Conservation (phyloP, 2,888 invertebrate species). For the Cremastobaeus sp. region DNA sequence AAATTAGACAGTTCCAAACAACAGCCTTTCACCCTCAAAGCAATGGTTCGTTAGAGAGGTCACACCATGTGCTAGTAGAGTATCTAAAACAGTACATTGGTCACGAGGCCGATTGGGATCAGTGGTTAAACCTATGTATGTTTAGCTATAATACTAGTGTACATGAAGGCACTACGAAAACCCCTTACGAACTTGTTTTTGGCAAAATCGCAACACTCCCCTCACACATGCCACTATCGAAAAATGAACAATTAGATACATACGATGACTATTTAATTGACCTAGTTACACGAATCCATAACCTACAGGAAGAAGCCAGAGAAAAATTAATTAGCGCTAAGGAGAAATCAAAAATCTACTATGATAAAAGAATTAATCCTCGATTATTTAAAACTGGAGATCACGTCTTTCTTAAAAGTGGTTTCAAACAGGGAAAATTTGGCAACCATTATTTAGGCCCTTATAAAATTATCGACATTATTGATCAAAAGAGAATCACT, state of each 20-base stretch:
- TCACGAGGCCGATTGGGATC: background rate
- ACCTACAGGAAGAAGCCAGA: background rate
- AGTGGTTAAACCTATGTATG: background rate
- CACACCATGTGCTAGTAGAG: slow-evolving; percentile 15
- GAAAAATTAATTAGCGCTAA: slow-evolving; percentile 2
- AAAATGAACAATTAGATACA: too few species aligned
- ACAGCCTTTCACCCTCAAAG: slow-evolving; percentile 14
- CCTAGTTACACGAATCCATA: background rate
- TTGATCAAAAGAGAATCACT: background rate
- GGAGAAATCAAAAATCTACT: slow-evolving; percentile 3
- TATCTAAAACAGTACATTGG: background rate
- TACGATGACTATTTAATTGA: background rate
- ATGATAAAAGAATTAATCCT: slow-evolving; percentile 4
- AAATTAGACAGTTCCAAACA: slow-evolving; percentile 7
- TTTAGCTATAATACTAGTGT: slow-evolving; percentile 1
- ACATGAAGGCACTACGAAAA: background rate
- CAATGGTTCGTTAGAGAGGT: slow-evolving; percentile 13
- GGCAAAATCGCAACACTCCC: background rate
- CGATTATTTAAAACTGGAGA: background rate
- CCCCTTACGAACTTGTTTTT: background rate
- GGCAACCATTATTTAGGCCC: background rate
- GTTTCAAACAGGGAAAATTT: slow-evolving; percentile 1
- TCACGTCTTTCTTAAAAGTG: background rate
- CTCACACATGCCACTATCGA: background rate
- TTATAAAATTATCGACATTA: background rate